phyloP scores from a whole-genome alignment of 2,113 vertebrate species.

The Sinocyclocheilus grahami region DNA sequence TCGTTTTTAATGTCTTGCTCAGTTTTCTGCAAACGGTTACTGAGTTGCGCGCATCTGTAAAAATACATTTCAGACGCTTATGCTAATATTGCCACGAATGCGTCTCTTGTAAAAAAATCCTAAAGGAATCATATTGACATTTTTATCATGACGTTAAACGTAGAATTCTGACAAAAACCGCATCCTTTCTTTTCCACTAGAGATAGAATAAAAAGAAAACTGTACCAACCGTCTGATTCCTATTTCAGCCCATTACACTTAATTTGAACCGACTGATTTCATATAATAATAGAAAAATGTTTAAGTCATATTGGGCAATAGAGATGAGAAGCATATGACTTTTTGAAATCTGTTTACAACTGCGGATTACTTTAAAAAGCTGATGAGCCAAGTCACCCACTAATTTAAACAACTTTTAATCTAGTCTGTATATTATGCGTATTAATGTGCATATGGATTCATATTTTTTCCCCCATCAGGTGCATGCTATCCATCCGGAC shows the following conservation, averaged over 20 bases:
- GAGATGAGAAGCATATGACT: not conserved
- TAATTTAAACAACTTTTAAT: not conserved
- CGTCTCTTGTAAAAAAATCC: not conserved
- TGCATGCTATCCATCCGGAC: constrained; percentile 75
- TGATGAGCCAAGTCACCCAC: not conserved
- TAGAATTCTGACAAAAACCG: not conserved
- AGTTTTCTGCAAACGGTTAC: not conserved
- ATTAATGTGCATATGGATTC: constrained; percentile 28
- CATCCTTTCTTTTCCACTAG: not conserved
- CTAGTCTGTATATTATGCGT: not conserved
- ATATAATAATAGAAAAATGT: not conserved
- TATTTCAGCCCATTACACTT: no score
- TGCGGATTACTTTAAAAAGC: not conserved
- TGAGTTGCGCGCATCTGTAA: not conserved
- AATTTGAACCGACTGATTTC: not conserved
- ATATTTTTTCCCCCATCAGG: constrained; percentile 22
- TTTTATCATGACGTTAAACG: not conserved
- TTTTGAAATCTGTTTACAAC: not conserved
- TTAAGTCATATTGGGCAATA: not conserved
- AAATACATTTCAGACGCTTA: not conserved
- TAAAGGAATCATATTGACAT: not conserved
- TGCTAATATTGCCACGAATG: not conserved
- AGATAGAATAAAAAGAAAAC: not conserved
- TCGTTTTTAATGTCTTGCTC: not conserved
- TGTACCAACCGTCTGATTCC: not conserved